Conservation (phyloP, 64 coral and sea anemone genomes). For the Actinia tenebrosa region DNA sequence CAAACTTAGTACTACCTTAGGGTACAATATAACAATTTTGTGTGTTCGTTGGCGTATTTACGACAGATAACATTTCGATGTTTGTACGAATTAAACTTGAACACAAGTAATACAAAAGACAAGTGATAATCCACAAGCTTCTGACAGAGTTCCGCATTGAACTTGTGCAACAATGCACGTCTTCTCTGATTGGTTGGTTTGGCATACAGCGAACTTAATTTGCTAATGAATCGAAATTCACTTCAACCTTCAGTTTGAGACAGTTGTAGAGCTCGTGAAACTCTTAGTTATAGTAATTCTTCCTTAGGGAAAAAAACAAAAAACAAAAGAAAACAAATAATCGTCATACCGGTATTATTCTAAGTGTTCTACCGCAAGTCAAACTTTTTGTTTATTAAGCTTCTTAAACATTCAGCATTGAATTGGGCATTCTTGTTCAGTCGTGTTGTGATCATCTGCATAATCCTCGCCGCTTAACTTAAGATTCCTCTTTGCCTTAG, state of each 20-base stretch:
- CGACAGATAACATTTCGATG: neutral
- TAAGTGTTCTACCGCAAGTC: neutral
- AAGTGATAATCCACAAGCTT: neutral
- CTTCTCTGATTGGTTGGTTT: neutral
- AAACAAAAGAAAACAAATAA: neutral
- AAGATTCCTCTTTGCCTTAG: conserved; percentile 14
- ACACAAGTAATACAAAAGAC: neutral
- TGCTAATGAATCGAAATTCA: conserved; percentile 1
- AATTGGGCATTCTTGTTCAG: neutral
- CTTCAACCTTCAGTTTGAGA: neutral
- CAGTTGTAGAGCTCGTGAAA: neutral
- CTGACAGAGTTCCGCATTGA: neutral
- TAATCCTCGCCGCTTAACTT: neutral
- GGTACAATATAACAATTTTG: neutral
- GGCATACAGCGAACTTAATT: neutral
- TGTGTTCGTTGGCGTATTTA: neutral
- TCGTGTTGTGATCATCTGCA: conserved; percentile 10
- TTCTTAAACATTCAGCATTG: neutral
- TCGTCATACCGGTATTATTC: neutral
- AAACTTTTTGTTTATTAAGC: neutral
- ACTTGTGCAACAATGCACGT: neutral
- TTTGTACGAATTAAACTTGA: neutral
- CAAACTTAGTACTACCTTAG: neutral
- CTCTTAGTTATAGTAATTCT: neutral
- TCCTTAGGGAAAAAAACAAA: neutral